Conservation (phyloP, 2,113 vertebrate species). For the Tyrannus savana region DNA sequence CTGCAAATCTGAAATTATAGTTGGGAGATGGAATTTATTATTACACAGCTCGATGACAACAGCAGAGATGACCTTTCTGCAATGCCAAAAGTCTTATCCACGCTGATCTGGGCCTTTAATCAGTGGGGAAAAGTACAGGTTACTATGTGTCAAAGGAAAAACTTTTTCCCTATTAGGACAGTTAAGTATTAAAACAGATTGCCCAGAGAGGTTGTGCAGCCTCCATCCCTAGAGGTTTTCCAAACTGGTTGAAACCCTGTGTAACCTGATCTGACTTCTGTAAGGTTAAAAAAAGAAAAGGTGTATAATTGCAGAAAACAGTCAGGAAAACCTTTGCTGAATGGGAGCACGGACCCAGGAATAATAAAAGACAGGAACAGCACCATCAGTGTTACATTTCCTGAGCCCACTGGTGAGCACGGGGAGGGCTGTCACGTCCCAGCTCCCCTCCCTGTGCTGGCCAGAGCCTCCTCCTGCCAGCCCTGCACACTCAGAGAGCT, state of each 20-base stretch:
- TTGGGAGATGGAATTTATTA: not conserved
- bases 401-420: not conserved
- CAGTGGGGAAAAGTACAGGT: not conserved
- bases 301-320: not conserved
- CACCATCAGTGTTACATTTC: not conserved
- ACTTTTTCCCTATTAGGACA: not conserved
- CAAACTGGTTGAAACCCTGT: not conserved
- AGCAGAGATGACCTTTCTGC: conserved; percentile 44
- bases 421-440: not conserved
- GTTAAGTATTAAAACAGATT: not conserved
- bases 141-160: not conserved
- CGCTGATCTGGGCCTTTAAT: not conserved
- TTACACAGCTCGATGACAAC: conserved; percentile 3
- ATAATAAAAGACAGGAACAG: not conserved
- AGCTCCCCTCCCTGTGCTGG: not conserved
- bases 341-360: not conserved
- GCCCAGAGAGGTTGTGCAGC: not conserved
- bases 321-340: not conserved
- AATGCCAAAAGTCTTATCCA: conserved; percentile 29
- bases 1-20: conserved; percentile 53
- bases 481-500: not conserved
- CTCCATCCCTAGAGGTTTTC: not conserved
- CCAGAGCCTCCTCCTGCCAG: not conserved
- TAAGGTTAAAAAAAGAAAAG: not conserved
- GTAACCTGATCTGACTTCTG: not conserved